Evolutionary conservation across 2,113 vertebrate genomes (phyloP).

Genomic region (Mungos mungo): DNA sequence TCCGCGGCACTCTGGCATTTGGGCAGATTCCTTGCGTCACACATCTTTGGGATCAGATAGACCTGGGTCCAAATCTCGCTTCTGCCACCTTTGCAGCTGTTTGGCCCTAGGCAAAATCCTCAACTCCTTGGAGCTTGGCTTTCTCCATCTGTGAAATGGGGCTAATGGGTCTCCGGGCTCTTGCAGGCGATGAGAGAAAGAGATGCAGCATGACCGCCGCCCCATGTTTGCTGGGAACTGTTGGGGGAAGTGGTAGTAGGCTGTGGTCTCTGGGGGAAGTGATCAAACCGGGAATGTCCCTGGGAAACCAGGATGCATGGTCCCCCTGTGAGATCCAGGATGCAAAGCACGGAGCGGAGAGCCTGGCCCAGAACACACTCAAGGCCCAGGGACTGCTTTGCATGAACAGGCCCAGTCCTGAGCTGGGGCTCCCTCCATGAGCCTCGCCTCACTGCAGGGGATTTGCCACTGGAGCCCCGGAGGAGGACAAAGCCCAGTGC

Average conservation of each 20-base stretch:
- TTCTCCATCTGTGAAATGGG: not conserved
- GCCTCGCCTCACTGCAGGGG: not conserved
- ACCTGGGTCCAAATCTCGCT: not conserved
- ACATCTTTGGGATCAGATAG: not conserved
- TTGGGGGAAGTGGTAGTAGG: too few species aligned
- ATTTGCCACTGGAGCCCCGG: not conserved
- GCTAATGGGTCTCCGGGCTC: fast-evolving
- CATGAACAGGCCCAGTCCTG: not conserved
- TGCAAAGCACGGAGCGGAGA: not conserved
- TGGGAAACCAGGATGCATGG: not conserved
- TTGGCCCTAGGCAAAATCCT: not conserved
- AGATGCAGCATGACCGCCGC: not conserved
- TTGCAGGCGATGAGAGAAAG: not conserved
- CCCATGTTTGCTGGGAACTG: not conserved
- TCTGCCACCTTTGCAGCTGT: not conserved
- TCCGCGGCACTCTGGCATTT: not conserved
- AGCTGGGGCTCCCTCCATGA: not conserved
- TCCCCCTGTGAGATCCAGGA: not conserved
- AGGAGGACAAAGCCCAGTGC: conserved; percentile 27
- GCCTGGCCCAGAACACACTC: not conserved
- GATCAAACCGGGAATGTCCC: not conserved
- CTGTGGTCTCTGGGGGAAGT: fast-evolving
- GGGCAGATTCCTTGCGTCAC: too few species aligned
- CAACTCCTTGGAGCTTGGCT: not conserved
- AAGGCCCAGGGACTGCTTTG: fast-evolving